phyloP scores from a whole-genome alignment of 2,113 vertebrate species.

The Corydoras sp. region DNA sequence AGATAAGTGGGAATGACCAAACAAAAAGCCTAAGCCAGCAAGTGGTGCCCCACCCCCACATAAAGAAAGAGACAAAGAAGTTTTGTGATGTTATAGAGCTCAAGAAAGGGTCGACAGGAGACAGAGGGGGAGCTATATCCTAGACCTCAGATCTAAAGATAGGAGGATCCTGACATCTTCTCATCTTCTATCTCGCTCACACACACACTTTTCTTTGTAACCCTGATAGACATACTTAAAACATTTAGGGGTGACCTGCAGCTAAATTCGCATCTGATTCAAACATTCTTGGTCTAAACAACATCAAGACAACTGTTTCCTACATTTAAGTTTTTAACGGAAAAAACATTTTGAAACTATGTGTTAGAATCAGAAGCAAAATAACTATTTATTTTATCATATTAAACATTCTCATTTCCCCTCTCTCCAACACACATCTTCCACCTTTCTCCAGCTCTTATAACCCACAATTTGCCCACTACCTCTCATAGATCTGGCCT shows the following conservation, averaged over 20 bases:
- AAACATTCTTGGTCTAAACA: too few relatives aligned
- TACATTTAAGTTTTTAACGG: too few relatives aligned
- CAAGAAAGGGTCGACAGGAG: neutral
- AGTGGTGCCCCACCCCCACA: conserved; percentile 35
- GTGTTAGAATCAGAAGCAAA: too few relatives aligned
- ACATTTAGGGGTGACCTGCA: conserved; percentile 12
- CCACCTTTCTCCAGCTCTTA: too few relatives aligned
- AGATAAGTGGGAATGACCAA: conserved; percentile 34
- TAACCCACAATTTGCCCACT: too few relatives aligned
- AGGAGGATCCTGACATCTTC: conserved; percentile 40
- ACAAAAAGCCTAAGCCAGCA: conserved; percentile 47
- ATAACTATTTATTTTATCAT: too few relatives aligned
- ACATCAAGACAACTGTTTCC: too few relatives aligned
- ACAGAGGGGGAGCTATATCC: conserved; percentile 9
- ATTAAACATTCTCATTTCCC: too few relatives aligned
- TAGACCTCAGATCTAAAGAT: conserved; percentile 53
- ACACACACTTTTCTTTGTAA: conserved; percentile 28
- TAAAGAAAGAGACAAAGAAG: conserved; percentile 42
- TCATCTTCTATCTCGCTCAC: neutral
- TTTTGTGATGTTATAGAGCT: conserved; percentile 38
- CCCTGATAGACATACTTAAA: conserved; percentile 29
- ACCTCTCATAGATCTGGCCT: too few relatives aligned
- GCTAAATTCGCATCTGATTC: too few relatives aligned
- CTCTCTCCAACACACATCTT: too few relatives aligned
- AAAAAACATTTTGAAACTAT: too few relatives aligned